phyloP scores from a whole-genome alignment of 1,140 invertebrate genomes.

The Bombus turneri region DNA sequence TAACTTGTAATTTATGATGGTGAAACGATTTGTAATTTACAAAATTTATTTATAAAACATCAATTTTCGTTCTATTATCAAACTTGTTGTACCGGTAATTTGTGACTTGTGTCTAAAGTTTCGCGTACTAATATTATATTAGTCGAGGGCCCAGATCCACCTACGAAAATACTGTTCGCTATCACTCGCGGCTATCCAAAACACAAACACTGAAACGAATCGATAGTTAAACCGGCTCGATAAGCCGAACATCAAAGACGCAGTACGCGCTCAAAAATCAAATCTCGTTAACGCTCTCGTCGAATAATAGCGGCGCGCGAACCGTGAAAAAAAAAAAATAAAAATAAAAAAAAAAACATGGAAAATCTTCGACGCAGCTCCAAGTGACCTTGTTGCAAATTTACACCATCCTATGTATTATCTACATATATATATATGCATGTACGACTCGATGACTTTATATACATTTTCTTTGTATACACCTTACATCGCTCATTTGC shows the following conservation, averaged over 20 bases:
- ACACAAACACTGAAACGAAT: conserved; percentile 15
- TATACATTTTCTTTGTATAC: too few species aligned
- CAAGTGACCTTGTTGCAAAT: conserved; percentile 30
- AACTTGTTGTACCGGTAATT: too few species aligned
- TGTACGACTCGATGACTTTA: too few species aligned
- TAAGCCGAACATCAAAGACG: background rate
- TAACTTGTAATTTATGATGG: too few species aligned
- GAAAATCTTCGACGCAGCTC: conserved; percentile 7
- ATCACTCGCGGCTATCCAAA: conserved; percentile 7
- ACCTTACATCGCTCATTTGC: too few species aligned
- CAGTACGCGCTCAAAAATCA: background rate
- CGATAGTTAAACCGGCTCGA: background rate
- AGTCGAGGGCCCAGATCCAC: too few species aligned
- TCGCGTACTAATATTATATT: too few species aligned
- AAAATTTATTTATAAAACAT: too few species aligned
- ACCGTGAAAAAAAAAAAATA: background rate
- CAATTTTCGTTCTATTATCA: too few species aligned
- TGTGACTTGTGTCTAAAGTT: too few species aligned
- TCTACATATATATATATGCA: too few species aligned
- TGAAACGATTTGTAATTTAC: too few species aligned
- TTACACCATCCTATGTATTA: background rate
- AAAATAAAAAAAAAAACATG: conserved; percentile 4
- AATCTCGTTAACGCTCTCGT: conserved; percentile 1
- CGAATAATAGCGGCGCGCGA: background rate
- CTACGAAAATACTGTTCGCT: background rate